A percentile compares a stretch with the other conserved stretches of the same genome.
These are phyloP conservation scores for Peromyscus eremicus DNA, from an alignment of 2,797 vertebrate species.

Conservation along the genomic window DNA sequence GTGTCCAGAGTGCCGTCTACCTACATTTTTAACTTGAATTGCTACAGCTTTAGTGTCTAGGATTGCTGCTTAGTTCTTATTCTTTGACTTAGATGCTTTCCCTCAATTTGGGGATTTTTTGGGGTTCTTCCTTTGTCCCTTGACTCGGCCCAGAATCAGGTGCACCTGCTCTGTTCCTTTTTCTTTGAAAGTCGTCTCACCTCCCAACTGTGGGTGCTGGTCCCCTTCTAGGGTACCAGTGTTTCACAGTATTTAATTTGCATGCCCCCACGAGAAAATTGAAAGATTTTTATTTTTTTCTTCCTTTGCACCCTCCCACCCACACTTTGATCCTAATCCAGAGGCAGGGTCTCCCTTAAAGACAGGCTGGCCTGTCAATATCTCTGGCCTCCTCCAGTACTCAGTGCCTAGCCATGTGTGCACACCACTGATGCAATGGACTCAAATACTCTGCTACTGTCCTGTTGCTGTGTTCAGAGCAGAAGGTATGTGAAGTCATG, in stretches of 20 bases:
- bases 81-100: background rate
- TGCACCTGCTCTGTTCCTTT: accelerated
- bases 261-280: accelerated
- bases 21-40: background rate
- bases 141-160: no score
- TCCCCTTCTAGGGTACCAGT: background rate
- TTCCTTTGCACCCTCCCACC: background rate
- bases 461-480: background rate
- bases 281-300: background rate
- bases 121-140: background rate
- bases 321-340: background rate
- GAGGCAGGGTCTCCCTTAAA: background rate
- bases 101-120: no score
- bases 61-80: background rate
- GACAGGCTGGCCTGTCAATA: background rate
- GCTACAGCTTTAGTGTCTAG: background rate
- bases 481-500: background rate
- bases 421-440: accelerated
- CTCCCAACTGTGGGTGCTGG: accelerated
- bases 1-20: accelerated
- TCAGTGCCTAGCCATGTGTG: background rate
- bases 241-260: background rate
- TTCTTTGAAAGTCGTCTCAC: background rate
- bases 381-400: background rate
- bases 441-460: background rate